Evolutionary conservation across 1,140 invertebrate species (phyloP), one percentile per base, ranked within the genome.

Genomic region (Lepidurus couesii): DNA sequence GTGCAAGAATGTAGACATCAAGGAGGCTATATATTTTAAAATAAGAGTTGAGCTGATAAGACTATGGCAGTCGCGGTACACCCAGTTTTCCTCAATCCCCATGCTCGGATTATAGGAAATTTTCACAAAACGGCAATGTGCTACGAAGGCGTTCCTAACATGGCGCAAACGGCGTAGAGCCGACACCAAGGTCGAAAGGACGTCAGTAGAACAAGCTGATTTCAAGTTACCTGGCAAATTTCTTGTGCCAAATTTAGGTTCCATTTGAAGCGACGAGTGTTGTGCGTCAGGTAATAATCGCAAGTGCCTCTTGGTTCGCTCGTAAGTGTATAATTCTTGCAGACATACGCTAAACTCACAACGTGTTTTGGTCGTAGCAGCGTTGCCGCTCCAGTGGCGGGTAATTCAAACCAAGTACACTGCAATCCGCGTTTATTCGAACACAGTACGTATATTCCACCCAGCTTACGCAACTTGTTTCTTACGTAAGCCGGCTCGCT

Each of bases 171-270:
- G 53, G 53, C 53, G n/a, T 65, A 65, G 53, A 11, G 53, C 53
- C 53, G 53, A 65, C 53, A 65, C 53, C 53, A 65, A 65, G 53
- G 53, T 65, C 53, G 53, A 65, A 65, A 65, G 53, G 53, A 65
- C 53, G 53, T 65, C 21, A 13, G 13, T 65, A 65, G 53, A 65
- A 65, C 53, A 65, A 65, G 53, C 53, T 65, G 16, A 21, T 65
- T 65, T 65, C 53, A 21, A 13, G 53, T 7, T 13, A 65, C 21
- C 53, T 65, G 53, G 53, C 53, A n/a, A 7, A 65, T 65, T 21
- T 65, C 3, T 21, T 65, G 6, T 7, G 53, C 53, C 53, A 65
- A 65, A 65, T 65, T 65, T 65, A 21, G 53, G 21, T 21, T 7
- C 13, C 53, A 65, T 65, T 65, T 16, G 7, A n/a, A 21, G 16